Evolutionary conservation across 2,888 invertebrate species (phyloP), one percentile per base, ranked within the genome.

Genomic region (Xestia c-nigrum): DNA sequence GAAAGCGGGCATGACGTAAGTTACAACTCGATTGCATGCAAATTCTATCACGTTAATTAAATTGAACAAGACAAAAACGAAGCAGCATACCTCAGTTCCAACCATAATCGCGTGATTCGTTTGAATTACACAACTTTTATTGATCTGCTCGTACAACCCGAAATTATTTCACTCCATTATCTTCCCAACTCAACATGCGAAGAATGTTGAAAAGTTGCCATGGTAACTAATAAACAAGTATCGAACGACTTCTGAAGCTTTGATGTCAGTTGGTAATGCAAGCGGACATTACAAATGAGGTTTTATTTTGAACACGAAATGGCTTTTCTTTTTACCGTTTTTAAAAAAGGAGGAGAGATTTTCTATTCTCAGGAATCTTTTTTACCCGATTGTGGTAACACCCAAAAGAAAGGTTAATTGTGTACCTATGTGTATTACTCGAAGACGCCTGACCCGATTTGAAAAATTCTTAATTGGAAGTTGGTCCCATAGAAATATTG

Each of bases 101-200:
- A 94, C 91, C 96, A 96, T 96, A 21, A 92, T 96, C 92, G 96
- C 95, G 96, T 96, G 96, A 90, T 94, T 90, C 80, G 89, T 87
- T 93, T 92, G 92, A 94, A 95, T 95, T 94, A 95, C 93, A 88
- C 88, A 83, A 88, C 88, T 90, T 92, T 92, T 96, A 96, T 96
- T 95, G 96, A 96, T 96, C 94, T 92, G 91, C 90, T 91, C 92
- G 93, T 92, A 93, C 92, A 91, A 89, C 91, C 73, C 91, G 85
- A 94, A 95, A 95, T 94, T 94, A 95, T 95, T 95, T 94, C 94
- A 94, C 92, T 94, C 93, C 91, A 94, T 95, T 94, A 95, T 93
- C 90, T 90, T 84, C 64, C 90, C 87, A 91, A 90, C 89, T 90
- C 90, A 92, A 93, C 94, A 95, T 94, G 95, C 94, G 89, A 94